These are phyloP conservation scores for Eilema griseolum DNA, from an alignment of 2,888 invertebrate species.

Conservation along the genomic window DNA sequence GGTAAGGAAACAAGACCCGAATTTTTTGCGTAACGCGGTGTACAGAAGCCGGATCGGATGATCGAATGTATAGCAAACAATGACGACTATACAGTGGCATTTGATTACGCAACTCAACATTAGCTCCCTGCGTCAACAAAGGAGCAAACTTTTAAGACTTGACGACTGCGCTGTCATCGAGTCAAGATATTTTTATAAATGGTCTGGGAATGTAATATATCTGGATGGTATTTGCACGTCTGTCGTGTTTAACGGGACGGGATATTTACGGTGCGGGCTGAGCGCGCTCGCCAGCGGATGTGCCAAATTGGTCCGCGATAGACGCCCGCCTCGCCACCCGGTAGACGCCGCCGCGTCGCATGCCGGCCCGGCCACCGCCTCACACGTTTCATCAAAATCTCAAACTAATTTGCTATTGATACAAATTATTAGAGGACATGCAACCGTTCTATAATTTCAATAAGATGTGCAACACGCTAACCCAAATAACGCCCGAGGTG, in stretches of 20 bases:
- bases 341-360: slow-evolving; percentile 82
- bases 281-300: slow-evolving; percentile 81
- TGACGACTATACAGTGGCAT: slow-evolving; percentile 63
- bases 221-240: slow-evolving; percentile 58
- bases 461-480: slow-evolving; percentile 60
- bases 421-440: slow-evolving; percentile 60
- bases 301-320: slow-evolving; percentile 84
- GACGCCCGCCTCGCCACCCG: slow-evolving; percentile 75
- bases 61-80: slow-evolving; percentile 74
- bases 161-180: slow-evolving; percentile 19
- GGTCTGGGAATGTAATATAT: slow-evolving; percentile 51
- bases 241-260: slow-evolving; percentile 66
- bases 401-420: slow-evolving; percentile 59
- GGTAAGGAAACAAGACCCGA: slow-evolving; percentile 75
- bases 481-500: slow-evolving; percentile 59
- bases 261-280: slow-evolving; percentile 78
- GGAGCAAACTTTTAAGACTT: slow-evolving; percentile 20
- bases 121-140: slow-evolving; percentile 23
- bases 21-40: slow-evolving; percentile 80
- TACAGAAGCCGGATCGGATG: slow-evolving; percentile 70
- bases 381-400: slow-evolving; percentile 68
- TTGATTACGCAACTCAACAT: slow-evolving; percentile 68
- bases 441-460: slow-evolving; percentile 56
- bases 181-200: slow-evolving; percentile 48
- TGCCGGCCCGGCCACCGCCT: slow-evolving; percentile 80